Base-by-base conservation (phyloP, 2,888 invertebrate species). In the Myopa tessellatipennis region DNA sequence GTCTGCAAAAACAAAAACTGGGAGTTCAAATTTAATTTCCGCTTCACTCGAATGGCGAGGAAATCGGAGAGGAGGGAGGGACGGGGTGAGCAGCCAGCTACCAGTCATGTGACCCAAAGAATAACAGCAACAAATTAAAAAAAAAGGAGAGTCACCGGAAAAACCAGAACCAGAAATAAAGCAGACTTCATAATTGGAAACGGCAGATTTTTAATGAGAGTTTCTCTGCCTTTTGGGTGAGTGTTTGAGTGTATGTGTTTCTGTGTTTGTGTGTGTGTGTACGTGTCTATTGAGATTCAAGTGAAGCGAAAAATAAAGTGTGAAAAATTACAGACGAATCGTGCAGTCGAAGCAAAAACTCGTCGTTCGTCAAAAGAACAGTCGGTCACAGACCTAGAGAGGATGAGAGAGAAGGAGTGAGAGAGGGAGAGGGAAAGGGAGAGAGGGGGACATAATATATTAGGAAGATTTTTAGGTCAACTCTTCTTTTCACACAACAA, bases 131-230 rank as follows among this genome's bases (percentile, higher is more conserved):
- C 10, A 55, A 55, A 55, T 16, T n/a, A 45, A 50, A 61, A 73
- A 73, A 50, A 45, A 6, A 45, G 16, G 26, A 18, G 4, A 14
- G n/a, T 18, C 60, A 60, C 10, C 6, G 6, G 69, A 45, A 18
- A 34, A 26, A 12, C 52, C 12, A 69, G 40, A 68, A 36, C 34
- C 16, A 52, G 12, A 4, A 36, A 65, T 52, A 50, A 74, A 74
- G 18, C 73, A 61, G 61, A 63, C 61, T 73, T 65, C 72, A 69
- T 78, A 79, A 79, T 79, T 77, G 77, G 50, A 79, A 78, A 71
- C 67, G 76, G 76, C 55, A 67, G 26, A 58, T 72, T 78, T 79
- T 79, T 77, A 79, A 79, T 78, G 79, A 79, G 79, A 76, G 72
- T 73, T 76, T 73, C 34, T 58, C 26, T 63, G 65, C 63, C 55